Percentiles rank a stretch among this genome's conserved stretches.
Evolutionary conservation across 1,140 invertebrate genomes (phyloP).

Genomic region (Sarcophaga peregrina): DNA sequence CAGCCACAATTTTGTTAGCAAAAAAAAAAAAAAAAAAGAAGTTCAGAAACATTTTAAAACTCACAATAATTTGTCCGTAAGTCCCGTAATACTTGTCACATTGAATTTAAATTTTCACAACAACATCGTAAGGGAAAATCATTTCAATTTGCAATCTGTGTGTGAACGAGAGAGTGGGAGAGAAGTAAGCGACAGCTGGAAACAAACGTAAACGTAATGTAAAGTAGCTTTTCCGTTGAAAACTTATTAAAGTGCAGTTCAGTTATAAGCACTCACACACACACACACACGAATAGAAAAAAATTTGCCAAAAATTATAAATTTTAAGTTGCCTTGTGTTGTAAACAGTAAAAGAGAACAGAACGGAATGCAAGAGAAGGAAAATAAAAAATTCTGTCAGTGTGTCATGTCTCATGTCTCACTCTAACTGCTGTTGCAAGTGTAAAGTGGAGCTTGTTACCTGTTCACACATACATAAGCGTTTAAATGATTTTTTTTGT

Average conservation of each 20-base stretch:
- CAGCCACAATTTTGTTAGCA: no score
- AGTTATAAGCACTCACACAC: background rate
- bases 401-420: background rate
- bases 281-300: background rate
- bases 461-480: background rate
- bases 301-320: conserved; percentile 14
- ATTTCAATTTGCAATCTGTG: background rate
- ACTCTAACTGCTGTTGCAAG: background rate
- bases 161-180: background rate
- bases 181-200: no score
- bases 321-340: no score
- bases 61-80: background rate
- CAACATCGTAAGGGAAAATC: background rate
- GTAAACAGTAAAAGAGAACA: background rate
- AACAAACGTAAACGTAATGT: background rate
- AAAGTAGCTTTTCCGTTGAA: background rate
- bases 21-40: no score
- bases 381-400: background rate
- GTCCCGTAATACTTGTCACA: background rate
- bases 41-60: background rate
- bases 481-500: background rate
- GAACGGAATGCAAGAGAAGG: background rate
- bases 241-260: conserved; percentile 8
- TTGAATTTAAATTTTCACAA: conserved; percentile 18
- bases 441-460: background rate